phyloP scores from a whole-genome alignment of 53 echinoderm and acorn worm species.

The Astropecten irregularis region DNA sequence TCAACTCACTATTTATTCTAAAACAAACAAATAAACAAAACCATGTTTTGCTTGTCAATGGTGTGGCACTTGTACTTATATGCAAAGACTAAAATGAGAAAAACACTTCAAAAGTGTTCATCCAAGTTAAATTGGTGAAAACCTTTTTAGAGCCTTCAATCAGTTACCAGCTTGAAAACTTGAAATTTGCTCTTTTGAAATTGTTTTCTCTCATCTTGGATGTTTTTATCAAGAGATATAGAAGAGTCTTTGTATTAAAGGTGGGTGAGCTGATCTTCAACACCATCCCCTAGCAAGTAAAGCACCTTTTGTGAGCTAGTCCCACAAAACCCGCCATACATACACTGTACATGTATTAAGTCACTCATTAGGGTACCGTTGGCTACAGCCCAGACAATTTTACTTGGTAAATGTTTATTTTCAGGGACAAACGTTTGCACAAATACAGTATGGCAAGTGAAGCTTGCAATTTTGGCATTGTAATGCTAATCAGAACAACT shows the following conservation, averaged over 20 bases:
- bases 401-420: not conserved
- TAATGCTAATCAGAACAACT: conserved; percentile 23
- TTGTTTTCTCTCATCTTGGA: conserved; percentile 3
- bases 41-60: conserved; percentile 17
- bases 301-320: conserved; percentile 1
- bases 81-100: conserved; percentile 14
- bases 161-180: conserved; percentile 18
- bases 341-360: too few species aligned
- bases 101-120: conserved; percentile 8
- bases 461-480: not conserved
- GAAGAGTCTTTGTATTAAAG: not conserved
- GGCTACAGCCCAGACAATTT: conserved; percentile 2
- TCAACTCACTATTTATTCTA: not conserved
- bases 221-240: conserved; percentile 13
- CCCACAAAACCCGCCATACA: conserved; percentile 3
- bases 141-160: not conserved
- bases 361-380: not conserved
- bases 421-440: conserved; percentile 18
- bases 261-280: conserved; percentile 10
- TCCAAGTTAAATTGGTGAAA: conserved; percentile 3
- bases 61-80: conserved; percentile 8
- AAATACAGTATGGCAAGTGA: conserved; percentile 7
- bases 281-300: conserved; percentile 2
- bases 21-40: conserved; percentile 12
- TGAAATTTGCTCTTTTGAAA: not conserved